Conservation (phyloP, 2,888 invertebrate genomes). For the Pilophorus perplexus region DNA sequence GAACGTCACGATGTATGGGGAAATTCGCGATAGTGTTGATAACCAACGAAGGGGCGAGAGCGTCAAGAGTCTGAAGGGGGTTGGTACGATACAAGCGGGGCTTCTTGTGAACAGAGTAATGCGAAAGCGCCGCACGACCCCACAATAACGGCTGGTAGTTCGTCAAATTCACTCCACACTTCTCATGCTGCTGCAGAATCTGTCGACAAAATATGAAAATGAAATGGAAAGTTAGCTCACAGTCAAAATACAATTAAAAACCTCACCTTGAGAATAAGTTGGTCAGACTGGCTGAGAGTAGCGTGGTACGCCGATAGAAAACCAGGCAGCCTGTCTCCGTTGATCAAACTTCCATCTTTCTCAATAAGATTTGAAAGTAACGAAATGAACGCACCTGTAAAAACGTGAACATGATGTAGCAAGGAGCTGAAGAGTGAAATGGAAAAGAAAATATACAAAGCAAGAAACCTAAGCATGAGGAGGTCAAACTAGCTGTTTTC, state of each 20-base stretch:
- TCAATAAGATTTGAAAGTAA: conserved; percentile 55
- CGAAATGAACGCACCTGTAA: conserved; percentile 23
- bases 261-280: conserved; percentile 59
- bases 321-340: conserved; percentile 68
- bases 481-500: too few relatives aligned
- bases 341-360: conserved; percentile 65
- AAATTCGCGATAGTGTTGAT: conserved; percentile 68
- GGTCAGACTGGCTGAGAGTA: conserved; percentile 67
- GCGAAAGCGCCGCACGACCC: conserved; percentile 75
- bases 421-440: background rate
- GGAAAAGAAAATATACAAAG: too few relatives aligned
- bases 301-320: conserved; percentile 77
- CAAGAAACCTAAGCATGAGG: too few relatives aligned
- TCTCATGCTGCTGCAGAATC: conserved; percentile 68
- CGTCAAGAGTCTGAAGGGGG: conserved; percentile 56
- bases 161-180: conserved; percentile 62
- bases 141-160: conserved; percentile 77
- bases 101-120: conserved; percentile 62
- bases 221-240: too few relatives aligned
- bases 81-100: conserved; percentile 48
- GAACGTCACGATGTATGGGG: conserved; percentile 63
- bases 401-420: background rate
- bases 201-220: too few relatives aligned
- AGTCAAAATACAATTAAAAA: background rate
- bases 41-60: conserved; percentile 65